Base-by-base conservation (phyloP, 2,797 vertebrate species). In the Prionace glauca region DNA sequence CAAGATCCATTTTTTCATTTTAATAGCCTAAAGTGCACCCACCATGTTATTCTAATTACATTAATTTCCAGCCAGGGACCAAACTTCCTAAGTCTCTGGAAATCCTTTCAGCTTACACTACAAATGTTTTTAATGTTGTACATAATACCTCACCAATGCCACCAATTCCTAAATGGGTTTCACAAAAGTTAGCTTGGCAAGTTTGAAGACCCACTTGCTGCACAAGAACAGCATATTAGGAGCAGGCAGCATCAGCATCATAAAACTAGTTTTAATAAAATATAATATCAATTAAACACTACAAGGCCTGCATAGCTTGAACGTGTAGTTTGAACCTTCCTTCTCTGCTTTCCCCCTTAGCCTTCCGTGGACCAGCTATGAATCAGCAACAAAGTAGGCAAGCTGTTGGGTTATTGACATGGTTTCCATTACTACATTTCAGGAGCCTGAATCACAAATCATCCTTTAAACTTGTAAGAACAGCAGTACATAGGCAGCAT, bases 381-480 rank as follows among this genome's bases (percentile, higher is more conserved):
- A 50, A 50, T 36, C 36, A 45, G 56, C 41, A 65, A 90, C 29
- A 90, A 26, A 95, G 50, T 60, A 32, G 26, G 32, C 45, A 50
- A 69, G 90, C 60, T 20, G 32, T 50, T 94, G 92, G 36, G 69
- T 45, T 72, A 94, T 29, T 94, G 92, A 95, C 41, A 77, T 74
- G 12, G 74, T 74, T 91, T 74, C 2, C 24, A 45, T 94, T 45
- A 56, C 67, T 24, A 87, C 67, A 95, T 74, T 29, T 60, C 62
- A 87, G 77, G 74, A 94, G 72, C 79, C 84, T 29, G 32, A 72
- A 95, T 92, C 67, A 95, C 45, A 69, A 87, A 93, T 81, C 71
- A 77, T 72, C 74, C 95, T 50, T 62, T 71, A 45, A 65, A 79
- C 79, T 92, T 95, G 69, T 24, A 93, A 32, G 10, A 36, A 71